Evolutionary conservation across 35 echinoderm and acorn worm species (phyloP).

Genomic region (Lytechinus pictus): DNA sequence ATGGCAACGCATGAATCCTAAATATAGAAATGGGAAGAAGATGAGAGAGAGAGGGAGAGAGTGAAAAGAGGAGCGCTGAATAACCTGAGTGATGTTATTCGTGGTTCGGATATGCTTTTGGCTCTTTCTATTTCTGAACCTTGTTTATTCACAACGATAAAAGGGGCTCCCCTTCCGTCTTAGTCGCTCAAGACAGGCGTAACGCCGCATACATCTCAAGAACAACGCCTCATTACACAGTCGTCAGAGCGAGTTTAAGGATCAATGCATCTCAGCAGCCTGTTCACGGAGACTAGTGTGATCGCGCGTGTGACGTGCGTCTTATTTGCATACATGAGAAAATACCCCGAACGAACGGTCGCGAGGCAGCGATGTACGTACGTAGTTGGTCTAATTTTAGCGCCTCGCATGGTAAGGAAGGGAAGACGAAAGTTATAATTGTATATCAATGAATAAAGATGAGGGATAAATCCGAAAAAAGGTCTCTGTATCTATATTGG

Average conservation of each 20-base stretch:
- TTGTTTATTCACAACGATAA: slow-evolving; percentile 45
- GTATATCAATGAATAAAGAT: slow-evolving; percentile 26
- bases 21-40: not conserved
- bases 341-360: slow-evolving; percentile 24
- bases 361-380: not conserved
- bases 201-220: not conserved
- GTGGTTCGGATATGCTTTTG: slow-evolving; percentile 13
- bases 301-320: slow-evolving; percentile 32
- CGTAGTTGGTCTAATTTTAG: slow-evolving; percentile 51
- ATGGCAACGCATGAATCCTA: not conserved
- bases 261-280: not conserved
- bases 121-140: slow-evolving; percentile 36
- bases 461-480: not conserved
- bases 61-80: not conserved
- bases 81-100: slow-evolving; percentile 38
- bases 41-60: slow-evolving; percentile 8
- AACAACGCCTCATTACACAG: slow-evolving; percentile 45
- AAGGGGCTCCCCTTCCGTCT: not conserved
- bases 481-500: not conserved
- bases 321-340: slow-evolving; percentile 48
- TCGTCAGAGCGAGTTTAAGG: not conserved
- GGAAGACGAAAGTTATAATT: not conserved
- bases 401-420: not conserved
- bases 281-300: slow-evolving; percentile 27
- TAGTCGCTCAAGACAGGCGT: slow-evolving; percentile 7